These are phyloP conservation scores for Rhincodon typus DNA, from an alignment of 2,797 vertebrate genomes.

Conservation along the genomic window DNA sequence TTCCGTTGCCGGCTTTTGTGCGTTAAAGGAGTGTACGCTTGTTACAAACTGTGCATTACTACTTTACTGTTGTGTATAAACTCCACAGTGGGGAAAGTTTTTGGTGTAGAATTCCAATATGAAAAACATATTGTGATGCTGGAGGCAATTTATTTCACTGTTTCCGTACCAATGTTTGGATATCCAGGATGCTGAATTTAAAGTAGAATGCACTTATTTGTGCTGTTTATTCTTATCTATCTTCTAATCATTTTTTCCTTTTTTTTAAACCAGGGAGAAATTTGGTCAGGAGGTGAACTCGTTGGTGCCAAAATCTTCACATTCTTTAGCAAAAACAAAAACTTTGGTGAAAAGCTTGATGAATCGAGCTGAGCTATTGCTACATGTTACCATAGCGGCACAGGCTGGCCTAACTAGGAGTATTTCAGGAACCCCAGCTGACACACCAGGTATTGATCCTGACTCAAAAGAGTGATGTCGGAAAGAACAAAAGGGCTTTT, in stretches of 20 bases:
- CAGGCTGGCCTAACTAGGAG: constrained; percentile 80
- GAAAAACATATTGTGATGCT: background rate
- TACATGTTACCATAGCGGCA: constrained; percentile 93
- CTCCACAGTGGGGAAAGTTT: too few species aligned
- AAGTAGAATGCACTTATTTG: constrained; percentile 8
- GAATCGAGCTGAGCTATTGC: constrained; percentile 87
- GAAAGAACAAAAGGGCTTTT: background rate
- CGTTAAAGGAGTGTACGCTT: too few species aligned
- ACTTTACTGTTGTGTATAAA: too few species aligned
- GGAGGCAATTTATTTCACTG: background rate
- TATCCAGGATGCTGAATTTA: background rate
- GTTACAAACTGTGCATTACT: too few species aligned
- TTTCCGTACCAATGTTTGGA: background rate
- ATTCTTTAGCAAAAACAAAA: constrained; percentile 84
- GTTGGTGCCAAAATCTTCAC: constrained; percentile 65
- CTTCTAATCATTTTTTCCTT: constrained; percentile 37
- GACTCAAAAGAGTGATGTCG: background rate
- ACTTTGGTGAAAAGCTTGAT: constrained; percentile 86
- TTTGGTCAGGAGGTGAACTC: constrained; percentile 92
- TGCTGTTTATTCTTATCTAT: constrained; percentile 16
- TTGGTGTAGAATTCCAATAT: background rate
- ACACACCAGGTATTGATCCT: constrained; percentile 70
- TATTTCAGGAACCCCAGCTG: constrained; percentile 76
- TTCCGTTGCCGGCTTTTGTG: too few species aligned
- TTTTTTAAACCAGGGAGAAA: constrained; percentile 69